These are phyloP conservation scores for Columba janthina DNA, from an alignment of 2,113 vertebrate genomes.

Conservation along the genomic window DNA sequence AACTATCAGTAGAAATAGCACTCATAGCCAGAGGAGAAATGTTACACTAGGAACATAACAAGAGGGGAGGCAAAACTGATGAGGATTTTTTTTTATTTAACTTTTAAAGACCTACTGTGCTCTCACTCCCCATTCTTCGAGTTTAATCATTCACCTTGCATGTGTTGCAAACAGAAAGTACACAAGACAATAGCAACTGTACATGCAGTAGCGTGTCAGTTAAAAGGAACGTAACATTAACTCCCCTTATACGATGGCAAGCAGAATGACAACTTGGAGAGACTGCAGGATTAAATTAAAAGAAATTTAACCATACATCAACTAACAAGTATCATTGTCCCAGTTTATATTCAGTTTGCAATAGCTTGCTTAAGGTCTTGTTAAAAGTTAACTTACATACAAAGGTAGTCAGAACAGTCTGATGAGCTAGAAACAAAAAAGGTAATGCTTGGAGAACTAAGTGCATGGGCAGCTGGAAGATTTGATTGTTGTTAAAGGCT, in stretches of 20 bases:
- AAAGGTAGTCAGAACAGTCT: neutral
- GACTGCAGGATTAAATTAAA: neutral
- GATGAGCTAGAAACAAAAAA: neutral
- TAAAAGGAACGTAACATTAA: neutral
- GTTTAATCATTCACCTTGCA: neutral
- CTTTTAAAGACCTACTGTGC: neutral
- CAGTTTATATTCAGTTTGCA: neutral
- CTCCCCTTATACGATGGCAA: neutral
- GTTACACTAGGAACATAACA: neutral
- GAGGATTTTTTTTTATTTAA: too few relatives aligned
- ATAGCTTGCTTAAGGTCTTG: neutral
- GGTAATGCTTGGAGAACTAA: neutral
- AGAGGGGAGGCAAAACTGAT: neutral
- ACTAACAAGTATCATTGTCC: neutral
- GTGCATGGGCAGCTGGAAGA: neutral
- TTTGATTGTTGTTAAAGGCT: neutral
- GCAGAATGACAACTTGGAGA: neutral
- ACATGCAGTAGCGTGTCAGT: neutral
- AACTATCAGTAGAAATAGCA: neutral
- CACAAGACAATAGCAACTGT: neutral
- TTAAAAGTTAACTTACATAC: neutral
- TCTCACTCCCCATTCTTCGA: neutral
- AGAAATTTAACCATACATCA: neutral
- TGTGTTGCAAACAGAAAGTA: neutral
- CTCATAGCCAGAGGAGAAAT: neutral